phyloP scores from a whole-genome alignment of 2,888 invertebrate species.

The Leptothorax acervorum region DNA sequence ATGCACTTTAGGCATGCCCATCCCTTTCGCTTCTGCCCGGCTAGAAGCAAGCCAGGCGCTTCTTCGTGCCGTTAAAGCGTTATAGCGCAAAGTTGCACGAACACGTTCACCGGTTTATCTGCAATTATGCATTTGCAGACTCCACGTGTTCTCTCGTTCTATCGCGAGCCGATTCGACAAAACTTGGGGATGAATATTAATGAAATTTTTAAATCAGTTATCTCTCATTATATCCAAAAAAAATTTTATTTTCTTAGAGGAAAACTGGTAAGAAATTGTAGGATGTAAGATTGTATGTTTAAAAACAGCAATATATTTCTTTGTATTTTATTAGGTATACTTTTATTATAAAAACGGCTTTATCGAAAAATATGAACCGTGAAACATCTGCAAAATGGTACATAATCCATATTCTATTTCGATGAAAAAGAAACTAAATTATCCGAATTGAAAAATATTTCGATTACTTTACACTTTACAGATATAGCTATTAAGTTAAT shows the following conservation, averaged over 20 bases:
- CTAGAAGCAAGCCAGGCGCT: slow-evolving; percentile 16
- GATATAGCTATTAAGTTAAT: not conserved
- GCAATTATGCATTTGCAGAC: slow-evolving; percentile 43
- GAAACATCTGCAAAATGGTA: not conserved
- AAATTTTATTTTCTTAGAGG: not conserved
- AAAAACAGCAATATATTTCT: not conserved
- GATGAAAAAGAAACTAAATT: not conserved
- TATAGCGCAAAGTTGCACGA: slow-evolving; percentile 18
- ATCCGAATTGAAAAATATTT: not conserved
- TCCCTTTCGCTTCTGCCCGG: not conserved
- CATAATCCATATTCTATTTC: not conserved
- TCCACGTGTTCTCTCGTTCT: not conserved
- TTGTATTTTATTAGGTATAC: not conserved
- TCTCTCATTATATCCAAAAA: not conserved
- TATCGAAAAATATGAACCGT: not conserved
- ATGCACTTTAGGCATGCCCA: slow-evolving; percentile 31
- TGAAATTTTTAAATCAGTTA: not conserved
- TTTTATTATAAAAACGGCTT: not conserved
- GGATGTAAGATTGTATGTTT: not conserved
- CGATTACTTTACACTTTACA: not conserved
- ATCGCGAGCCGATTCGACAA: not conserved
- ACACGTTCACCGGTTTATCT: slow-evolving; percentile 37
- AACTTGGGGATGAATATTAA: slow-evolving; percentile 19
- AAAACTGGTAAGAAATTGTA: not conserved
- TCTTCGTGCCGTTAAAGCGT: slow-evolving; percentile 28